Conservation (phyloP, 2,113 vertebrate species). For the Tautogolabrus adspersus region DNA sequence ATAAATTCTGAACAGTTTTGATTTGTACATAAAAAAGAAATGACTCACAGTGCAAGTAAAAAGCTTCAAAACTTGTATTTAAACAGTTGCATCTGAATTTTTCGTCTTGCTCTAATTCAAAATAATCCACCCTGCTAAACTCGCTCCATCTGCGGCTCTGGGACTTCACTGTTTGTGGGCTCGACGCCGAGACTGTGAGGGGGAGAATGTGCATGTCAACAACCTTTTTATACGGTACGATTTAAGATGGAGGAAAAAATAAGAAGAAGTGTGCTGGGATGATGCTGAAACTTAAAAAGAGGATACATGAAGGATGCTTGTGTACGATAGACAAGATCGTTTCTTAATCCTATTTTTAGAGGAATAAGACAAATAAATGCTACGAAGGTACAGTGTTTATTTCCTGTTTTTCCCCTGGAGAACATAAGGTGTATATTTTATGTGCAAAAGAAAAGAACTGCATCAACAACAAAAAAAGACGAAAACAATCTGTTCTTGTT, state of each 20-base stretch:
- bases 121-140: conserved; percentile 17
- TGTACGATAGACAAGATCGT: conserved; percentile 54
- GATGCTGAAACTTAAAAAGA: conserved; percentile 27
- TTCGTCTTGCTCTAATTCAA: background rate
- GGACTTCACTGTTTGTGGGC: conserved; percentile 11
- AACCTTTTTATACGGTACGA: conserved; percentile 49
- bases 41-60: background rate
- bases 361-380: conserved; percentile 35
- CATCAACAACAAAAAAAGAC: background rate
- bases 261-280: conserved; percentile 29
- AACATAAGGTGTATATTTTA: conserved; percentile 67
- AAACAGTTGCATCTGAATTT: background rate
- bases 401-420: conserved; percentile 15
- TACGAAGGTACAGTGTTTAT: conserved; percentile 22
- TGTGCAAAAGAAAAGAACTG: conserved; percentile 34
- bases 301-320: conserved; percentile 57
- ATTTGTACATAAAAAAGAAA: no score
- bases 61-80: background rate
- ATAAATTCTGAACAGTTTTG: background rate
- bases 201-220: conserved; percentile 71
- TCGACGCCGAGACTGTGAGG: conserved; percentile 34
- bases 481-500: conserved; percentile 41
- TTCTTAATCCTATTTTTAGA: conserved; percentile 64
- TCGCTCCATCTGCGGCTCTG: conserved; percentile 45
- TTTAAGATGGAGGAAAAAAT: conserved; percentile 42